Base-by-base conservation (phyloP, 2,797 vertebrate genomes). In the Siniperca scherzeri region DNA sequence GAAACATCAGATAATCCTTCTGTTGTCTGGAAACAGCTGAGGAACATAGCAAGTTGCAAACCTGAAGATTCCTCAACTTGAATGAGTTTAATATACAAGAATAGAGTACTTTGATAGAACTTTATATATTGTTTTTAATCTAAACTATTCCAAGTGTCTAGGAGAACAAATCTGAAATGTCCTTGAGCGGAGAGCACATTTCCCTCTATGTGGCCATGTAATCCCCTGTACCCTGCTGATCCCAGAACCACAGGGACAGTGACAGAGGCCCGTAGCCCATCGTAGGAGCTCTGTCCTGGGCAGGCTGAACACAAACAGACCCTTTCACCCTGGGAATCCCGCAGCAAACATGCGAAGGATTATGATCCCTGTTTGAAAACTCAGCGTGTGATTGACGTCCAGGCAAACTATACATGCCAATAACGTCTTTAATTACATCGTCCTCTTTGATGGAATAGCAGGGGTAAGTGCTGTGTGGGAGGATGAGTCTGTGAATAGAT, bases 221-320 rank as follows among this genome's bases (percentile, higher is more conserved):
- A 92, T 91, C 89, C 86, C 60, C 71, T 52, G 27, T 2, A 57
- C 67, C 84, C 85, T 66, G 88, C 84, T 86, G 88, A 76, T 91
- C 81, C 76, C 56, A 61, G 25, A 73, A 61, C 88, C 59, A 67
- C 89, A 78, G 74, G 80, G 78, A 84, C 70, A 59, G 46, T 5
- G 14, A 55, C 69, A 70, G 68, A 75, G 80, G 53, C 80, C 53
- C 55, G 27, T 22, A 19, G 52, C 81, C 83, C 70, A 17, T 72
- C 17, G 16, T 44, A 78, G 70, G 69, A 83, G 69, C 80, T 77
- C 64, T 44, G 72, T 77, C 70, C 74, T 53, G 75, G 79, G 72
- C 68, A 78, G 59, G 65, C 68, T 86, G 81, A 92, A 82, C 70
- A 83, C 81, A 78, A 72, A 88, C 87, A 87, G 67, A 81, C 69